Conservation (phyloP, 2,888 invertebrate species). For the Meandrusa payeni region DNA sequence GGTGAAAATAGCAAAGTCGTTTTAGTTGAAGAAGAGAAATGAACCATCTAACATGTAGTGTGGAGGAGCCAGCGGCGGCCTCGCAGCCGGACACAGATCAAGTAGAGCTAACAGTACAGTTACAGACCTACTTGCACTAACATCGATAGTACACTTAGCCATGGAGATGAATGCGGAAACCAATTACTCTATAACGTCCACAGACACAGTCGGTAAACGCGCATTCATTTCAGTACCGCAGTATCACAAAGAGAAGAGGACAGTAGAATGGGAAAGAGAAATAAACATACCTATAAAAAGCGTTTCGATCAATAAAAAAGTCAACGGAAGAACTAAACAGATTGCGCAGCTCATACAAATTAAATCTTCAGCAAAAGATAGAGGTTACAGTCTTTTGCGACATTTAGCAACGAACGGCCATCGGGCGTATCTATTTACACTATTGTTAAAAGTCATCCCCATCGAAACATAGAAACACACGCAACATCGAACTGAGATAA, state of each 20-base stretch:
- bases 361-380: slow-evolving; percentile 79
- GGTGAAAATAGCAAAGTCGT: slow-evolving; percentile 70
- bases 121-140: slow-evolving; percentile 70
- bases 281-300: slow-evolving; percentile 70
- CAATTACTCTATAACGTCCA: slow-evolving; percentile 71
- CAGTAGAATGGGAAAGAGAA: slow-evolving; percentile 64
- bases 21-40: slow-evolving; percentile 66
- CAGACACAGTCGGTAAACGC: slow-evolving; percentile 72
- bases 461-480: slow-evolving; percentile 80
- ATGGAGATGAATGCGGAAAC: slow-evolving; percentile 76
- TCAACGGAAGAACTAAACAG: slow-evolving; percentile 53
- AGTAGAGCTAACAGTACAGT: slow-evolving; percentile 67
- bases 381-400: slow-evolving; percentile 77
- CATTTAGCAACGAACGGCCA: slow-evolving; percentile 81
- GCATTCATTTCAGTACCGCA: slow-evolving; percentile 77
- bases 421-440: slow-evolving; percentile 79
- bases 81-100: slow-evolving; percentile 65
- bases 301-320: slow-evolving; percentile 68
- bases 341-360: slow-evolving; percentile 81
- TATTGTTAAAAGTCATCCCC: slow-evolving; percentile 75
- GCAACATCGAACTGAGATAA: slow-evolving; percentile 79
- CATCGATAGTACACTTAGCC: slow-evolving; percentile 76
- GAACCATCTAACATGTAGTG: slow-evolving; percentile 67
- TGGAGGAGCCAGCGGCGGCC: slow-evolving; percentile 64
- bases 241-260: slow-evolving; percentile 71